phyloP scores from a whole-genome alignment of 2,797 vertebrate genomes.

The Anguilla marmorata region DNA sequence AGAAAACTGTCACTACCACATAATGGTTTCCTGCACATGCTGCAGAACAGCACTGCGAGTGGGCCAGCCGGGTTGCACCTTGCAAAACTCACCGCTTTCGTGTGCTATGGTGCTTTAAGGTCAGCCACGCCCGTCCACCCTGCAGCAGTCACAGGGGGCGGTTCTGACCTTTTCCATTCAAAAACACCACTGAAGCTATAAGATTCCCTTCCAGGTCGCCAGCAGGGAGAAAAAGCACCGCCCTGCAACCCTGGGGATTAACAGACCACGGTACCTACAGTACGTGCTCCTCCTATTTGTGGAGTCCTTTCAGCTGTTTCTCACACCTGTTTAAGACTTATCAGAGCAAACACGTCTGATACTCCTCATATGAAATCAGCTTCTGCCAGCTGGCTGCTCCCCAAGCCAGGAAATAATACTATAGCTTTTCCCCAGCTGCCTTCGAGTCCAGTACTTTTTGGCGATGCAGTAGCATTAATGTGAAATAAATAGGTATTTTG shows the following conservation, averaged over 20 bases:
- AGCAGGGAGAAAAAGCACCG: neutral
- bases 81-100: neutral
- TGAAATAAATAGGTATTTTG: neutral
- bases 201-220: neutral
- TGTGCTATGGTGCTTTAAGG: neutral
- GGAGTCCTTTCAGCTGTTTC: neutral
- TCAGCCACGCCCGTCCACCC: neutral
- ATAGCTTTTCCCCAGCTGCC: too few species aligned
- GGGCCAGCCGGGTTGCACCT: neutral
- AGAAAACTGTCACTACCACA: neutral
- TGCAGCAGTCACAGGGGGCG: conserved; percentile 31
- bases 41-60: neutral
- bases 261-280: neutral
- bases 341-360: too few species aligned
- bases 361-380: neutral
- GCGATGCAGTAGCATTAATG: neutral
- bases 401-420: neutral
- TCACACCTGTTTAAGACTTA: neutral
- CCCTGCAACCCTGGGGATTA: neutral
- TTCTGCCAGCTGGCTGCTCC: neutral
- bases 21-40: neutral
- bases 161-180: conserved; percentile 38
- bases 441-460: neutral
- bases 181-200: neutral
- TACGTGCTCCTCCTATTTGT: neutral